Base-by-base conservation (phyloP, 2,888 invertebrate species). In the Bedellia somnulentella region DNA sequence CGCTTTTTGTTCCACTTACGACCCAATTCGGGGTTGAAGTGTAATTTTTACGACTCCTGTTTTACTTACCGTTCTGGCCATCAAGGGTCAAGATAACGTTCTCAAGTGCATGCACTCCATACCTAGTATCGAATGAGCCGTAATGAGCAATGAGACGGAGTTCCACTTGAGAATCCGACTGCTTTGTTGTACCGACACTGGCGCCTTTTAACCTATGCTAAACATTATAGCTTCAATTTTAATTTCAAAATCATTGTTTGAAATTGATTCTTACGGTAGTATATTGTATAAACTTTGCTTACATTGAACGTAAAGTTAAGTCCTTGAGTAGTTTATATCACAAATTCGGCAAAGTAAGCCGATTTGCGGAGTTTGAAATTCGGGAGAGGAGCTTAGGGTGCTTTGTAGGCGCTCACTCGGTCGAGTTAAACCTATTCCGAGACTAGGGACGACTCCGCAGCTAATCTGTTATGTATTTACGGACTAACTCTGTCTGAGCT, bases 11-110 rank as follows among this genome's bases (percentile, higher is more conserved):
- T 49, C 43, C 61, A 60, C 62, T 62, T 55, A 56, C 38, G 45
- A 32, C 46, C 53, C 40, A 52, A 59, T 60, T 46, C 57, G 49
- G 49, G 57, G 57, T 53, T 59, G 49, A 47, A 61, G 63, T 62
- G 63, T 67, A 62, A 66, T 58, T 71, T 70, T 70, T 66, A 70
- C 46, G 50, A 49, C 61, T 66, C 59, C 68, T 59, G 62, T 66
- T 61, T 62, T 62, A 64, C 64, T 61, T 60, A 47, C 45, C 45
- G 45, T 45, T 29, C 15, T 14, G 14, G 29, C 16, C 29, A 3
- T 66, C 62, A 49, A 67, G 63, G 57, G 57, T 54, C 57, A 45
- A 53, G 68, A 66, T 68, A 70, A 70, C 46, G 24, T 8, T 41
- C 33, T 61, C 57, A 47, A 66, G 67, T 58, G 58, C 43, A 36